These are phyloP conservation scores for Petroica traversi DNA, from an alignment of 2,113 vertebrate genomes.

Conservation along the genomic window DNA sequence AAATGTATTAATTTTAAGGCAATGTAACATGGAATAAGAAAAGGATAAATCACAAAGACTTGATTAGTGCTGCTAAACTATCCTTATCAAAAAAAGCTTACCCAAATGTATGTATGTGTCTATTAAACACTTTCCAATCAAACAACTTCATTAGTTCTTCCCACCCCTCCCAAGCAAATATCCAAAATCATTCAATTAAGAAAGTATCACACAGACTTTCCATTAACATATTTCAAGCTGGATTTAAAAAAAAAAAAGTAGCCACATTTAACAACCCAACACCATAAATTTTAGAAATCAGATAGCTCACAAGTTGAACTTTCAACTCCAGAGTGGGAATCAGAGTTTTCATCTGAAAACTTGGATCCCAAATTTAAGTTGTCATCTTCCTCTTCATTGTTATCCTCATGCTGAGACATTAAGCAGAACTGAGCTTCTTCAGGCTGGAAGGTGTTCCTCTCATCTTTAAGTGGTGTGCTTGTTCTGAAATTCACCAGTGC, in stretches of 20 bases:
- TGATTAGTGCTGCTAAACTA: background rate
- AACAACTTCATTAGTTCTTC: background rate
- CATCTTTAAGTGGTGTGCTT: background rate
- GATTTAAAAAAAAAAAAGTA: background rate
- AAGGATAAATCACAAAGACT: background rate
- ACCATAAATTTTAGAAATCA: slow-evolving; percentile 27
- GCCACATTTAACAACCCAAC: background rate
- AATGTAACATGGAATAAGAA: background rate
- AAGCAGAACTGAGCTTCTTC: background rate
- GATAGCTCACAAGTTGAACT: slow-evolving; percentile 64
- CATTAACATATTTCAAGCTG: background rate
- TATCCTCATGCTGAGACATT: background rate
- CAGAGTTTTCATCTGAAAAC: slow-evolving; percentile 47
- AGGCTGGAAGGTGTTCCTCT: background rate
- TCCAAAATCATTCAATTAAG: background rate
- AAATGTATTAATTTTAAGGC: background rate
- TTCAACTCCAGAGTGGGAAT: slow-evolving; percentile 5
- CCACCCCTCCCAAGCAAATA: background rate
- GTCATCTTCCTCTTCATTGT: background rate
- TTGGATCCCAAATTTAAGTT: slow-evolving; percentile 31
- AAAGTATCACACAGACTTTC: background rate
- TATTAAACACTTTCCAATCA: background rate
- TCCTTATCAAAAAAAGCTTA: background rate
- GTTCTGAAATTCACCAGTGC: background rate
- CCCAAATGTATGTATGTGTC: background rate